Evolutionary conservation across 2,797 vertebrate species (phyloP), one percentile per base, ranked within the genome.

Genomic region (Gallinago stenura): DNA sequence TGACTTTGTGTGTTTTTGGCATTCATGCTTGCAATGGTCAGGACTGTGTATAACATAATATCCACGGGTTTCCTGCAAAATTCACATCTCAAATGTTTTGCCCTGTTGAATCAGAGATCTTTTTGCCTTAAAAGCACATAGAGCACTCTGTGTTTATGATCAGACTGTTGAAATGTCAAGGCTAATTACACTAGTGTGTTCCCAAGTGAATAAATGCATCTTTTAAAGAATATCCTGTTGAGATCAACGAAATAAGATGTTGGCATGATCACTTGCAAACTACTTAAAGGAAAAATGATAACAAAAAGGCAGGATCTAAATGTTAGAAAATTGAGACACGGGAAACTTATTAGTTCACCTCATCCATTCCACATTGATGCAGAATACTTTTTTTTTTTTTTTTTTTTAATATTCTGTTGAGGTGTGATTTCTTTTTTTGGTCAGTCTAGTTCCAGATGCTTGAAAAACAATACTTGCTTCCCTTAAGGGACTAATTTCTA

Each of bases 41-140:
- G 81, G 89, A 56, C 71, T 82, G 81, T 20, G 39, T 87, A 64
- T 91, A 96, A 94, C 66, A 95, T 96, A 96, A 93, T 95, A 85
- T 95, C 78, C 82, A 77, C 0, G 73, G 17, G 21, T 94, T 92
- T 97, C 84, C 94, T 96, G 69, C 66, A 93, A 89, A 94, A 91
- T 87, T 96, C 89, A 73, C 92, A 93, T 97, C 91, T 96, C n/a
- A 9, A 82, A 94, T 88, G 43, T 85, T 97, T 96, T 93, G 83
- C 64, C 80, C 18, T 51, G 53, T 92, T 91, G 87, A 75, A 85
- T 95, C 41, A 69, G 89, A 87, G 87, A 77, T 94, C 90, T 97
- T 96, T 95, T 96, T 97, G 77, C 97, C 97, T 95, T 97, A 97
- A 97, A 97, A 97, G 97, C 92, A 90, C 97, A 97, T 95, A 79